Base-by-base conservation (phyloP, 2,888 invertebrate species). In the Drosophila prostipennis region DNA sequence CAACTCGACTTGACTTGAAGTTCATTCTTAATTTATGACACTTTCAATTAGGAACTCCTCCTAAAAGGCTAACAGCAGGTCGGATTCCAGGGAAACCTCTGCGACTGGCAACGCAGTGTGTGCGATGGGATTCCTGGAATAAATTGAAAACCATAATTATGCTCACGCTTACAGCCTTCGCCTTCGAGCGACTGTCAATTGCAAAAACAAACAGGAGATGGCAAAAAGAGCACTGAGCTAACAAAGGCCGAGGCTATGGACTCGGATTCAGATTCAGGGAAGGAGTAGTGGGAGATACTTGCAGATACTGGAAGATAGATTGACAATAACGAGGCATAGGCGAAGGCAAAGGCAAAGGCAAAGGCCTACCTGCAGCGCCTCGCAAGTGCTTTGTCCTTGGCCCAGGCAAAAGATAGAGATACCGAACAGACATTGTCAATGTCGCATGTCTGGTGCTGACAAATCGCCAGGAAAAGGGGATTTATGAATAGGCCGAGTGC, bases 101-200 rank as follows among this genome's bases (percentile, higher is more conserved):
- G 39, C 43, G 54, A 51, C 59, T 42, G 29, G 16, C 34, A 19
- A 29, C 52, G 19, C 51, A 14, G 39, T 19, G 58, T 57, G 80
- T 60, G 77, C 19, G 52, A 23, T 58, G 43, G 53, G 63, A 72
- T 87, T 87, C 87, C 42, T 19, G 65, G 89, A 89, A 87, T 67
- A 78, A 74, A 81, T 89, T 86, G 78, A 79, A 70, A 76, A 76
- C 59, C 78, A 89, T 87, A 84, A 87, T 88, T 86, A 78, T 75
- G 77, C 81, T 75, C 89, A 87, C 86, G 84, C 89, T 83, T 87
- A 72, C 74, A 63, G 53, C 42, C 72, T 53, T 69, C 36, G 45
- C 49, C 57, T 40, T 32, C 53, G 51, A 54, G 64, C 48, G 40
- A 54, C 72, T 80, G 80, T 77, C 81, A 80, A 71, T 71, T 84